Evolutionary conservation across 2,888 invertebrate genomes (phyloP).

Genomic region (Cephus runcator): DNA sequence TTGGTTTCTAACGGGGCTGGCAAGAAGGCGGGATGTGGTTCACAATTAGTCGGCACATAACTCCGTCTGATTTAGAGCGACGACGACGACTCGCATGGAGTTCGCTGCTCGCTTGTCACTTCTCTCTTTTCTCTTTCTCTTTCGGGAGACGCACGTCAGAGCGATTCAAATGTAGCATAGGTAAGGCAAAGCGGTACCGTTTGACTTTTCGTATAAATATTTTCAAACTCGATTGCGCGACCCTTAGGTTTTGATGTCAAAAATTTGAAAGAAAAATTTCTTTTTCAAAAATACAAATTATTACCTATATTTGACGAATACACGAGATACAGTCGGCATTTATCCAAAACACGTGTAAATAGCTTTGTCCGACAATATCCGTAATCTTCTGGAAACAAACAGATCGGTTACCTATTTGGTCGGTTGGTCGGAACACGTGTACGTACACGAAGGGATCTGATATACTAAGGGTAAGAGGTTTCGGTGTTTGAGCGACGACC

Average conservation of each 20-base stretch:
- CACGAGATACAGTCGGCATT: conserved; percentile 2
- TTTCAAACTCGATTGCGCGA: not conserved
- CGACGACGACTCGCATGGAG: conserved; percentile 33
- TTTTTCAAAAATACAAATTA: not conserved
- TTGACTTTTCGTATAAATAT: not conserved
- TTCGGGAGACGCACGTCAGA: not conserved
- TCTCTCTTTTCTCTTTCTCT: conserved; percentile 8
- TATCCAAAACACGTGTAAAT: conserved; percentile 24
- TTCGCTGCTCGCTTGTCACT: conserved; percentile 33
- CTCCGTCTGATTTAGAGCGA: conserved; percentile 58
- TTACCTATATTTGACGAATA: not conserved
- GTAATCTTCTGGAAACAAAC: conserved; percentile 47
- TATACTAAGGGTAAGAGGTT: conserved; percentile 7
- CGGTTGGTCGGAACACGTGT: conserved; percentile 42
- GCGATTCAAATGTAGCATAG: not conserved
- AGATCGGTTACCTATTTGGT: conserved; percentile 44
- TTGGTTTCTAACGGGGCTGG: conserved; percentile 54
- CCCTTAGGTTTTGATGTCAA: not conserved
- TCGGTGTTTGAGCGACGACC: conserved; percentile 24
- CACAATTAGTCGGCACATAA: conserved; percentile 64
- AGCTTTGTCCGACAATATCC: conserved; percentile 4
- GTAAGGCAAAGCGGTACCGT: no score
- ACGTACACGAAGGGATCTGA: conserved; percentile 19
- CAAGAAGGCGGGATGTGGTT: conserved; percentile 45
- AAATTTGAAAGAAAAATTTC: not conserved